phyloP scores from a whole-genome alignment of 2,113 vertebrate species.

The Mugil cephalus region DNA sequence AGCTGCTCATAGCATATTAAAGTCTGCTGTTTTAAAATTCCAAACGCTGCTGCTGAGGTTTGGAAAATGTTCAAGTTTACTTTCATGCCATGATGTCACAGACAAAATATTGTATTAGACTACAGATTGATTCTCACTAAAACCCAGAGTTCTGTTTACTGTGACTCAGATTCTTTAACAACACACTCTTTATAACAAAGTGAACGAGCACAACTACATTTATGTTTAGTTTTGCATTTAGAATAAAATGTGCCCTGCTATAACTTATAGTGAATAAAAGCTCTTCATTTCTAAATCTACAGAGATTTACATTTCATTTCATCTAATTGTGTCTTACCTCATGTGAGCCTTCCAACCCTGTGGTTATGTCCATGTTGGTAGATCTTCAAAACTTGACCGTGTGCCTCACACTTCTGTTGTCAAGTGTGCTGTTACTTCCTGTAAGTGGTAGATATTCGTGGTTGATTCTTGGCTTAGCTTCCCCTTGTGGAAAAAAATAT shows the following conservation, averaged over 20 bases:
- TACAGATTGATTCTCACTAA: not conserved
- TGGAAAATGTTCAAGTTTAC: not conserved
- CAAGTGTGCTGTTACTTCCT: slow-evolving; percentile 38
- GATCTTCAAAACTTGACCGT: slow-evolving; percentile 10
- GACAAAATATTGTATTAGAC: not conserved
- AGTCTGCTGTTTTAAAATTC: too few relatives aligned
- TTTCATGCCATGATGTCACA: too few relatives aligned
- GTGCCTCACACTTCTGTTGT: not conserved
- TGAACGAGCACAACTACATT: too few relatives aligned
- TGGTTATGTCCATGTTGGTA: slow-evolving; percentile 15
- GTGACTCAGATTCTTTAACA: too few relatives aligned
- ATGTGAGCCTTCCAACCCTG: rapidly evolving
- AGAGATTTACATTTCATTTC: not conserved
- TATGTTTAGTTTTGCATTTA: too few relatives aligned
- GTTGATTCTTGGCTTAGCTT: not conserved
- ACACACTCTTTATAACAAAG: too few relatives aligned
- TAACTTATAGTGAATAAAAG: too few relatives aligned
- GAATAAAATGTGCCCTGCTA: too few relatives aligned
- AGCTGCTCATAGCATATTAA: too few relatives aligned
- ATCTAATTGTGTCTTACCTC: slow-evolving; percentile 42
- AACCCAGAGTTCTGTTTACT: not conserved
- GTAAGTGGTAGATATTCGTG: not conserved
- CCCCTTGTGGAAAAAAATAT: not conserved
- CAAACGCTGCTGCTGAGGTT: not conserved
- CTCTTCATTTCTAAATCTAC: not conserved